Evolutionary conservation across 1,140 invertebrate species (phyloP), one percentile per base, ranked within the genome.

Genomic region (Drosophila aff.): DNA sequence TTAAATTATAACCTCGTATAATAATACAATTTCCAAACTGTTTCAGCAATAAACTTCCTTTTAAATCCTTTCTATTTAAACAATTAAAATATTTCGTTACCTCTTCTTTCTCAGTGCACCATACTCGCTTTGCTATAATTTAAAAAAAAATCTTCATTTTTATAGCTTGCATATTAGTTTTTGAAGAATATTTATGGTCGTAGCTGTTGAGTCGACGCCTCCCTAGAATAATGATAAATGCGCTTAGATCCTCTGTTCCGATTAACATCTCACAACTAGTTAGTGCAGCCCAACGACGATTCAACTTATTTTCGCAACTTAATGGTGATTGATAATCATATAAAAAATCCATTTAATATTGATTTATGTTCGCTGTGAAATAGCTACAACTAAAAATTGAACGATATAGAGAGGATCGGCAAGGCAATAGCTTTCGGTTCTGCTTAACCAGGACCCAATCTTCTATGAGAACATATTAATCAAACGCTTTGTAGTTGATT

Each of bases 261-360:
- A 77, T 77, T 69, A 77, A 67, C 74, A 77, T 77, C 74, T 77
- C 64, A 77, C 75, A 68, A 61, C 74, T 77, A 77, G 74, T 68
- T 69, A 49, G 65, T 61, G 55, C 63, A 50, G 58, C 36, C 75
- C 50, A 77, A 46, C 53, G 33, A 72, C 28, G 38, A 73, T 68
- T 77, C 55, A 55, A 68, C 74, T 77, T 69, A 57, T 68, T 77
- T 69, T 69, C 40, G 7, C 67, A 73, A 77, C 63, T 68, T 77
- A 77, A 77, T 69, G 64, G 75, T 77, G 75, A 77, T 77, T 77
- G 75, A 77, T 77, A 77, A 77, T 77, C 74, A 43, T 60, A 76
- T 76, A 38, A 72, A 60, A 72, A 72, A 60, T 50, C 46, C 53
- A 73, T 73, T 73, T 73, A 50, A 53, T 38, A 33, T 43, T 77